These are phyloP conservation scores for Holacanthella duospinosa DNA, from an alignment of 2,888 invertebrate genomes.

Conservation along the genomic window DNA sequence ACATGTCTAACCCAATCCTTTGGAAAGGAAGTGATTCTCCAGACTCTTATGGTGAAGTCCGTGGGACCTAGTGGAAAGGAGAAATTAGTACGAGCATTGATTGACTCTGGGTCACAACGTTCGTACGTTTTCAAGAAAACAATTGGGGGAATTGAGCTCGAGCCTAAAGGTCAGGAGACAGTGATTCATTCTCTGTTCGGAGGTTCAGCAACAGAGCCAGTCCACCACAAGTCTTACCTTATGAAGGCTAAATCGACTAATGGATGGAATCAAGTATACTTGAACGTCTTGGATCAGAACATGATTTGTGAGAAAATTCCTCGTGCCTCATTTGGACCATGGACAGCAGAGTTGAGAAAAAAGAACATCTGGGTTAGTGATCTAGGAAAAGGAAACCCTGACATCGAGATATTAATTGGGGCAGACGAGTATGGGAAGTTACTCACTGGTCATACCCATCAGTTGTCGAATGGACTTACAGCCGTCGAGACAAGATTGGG, in stretches of 20 bases:
- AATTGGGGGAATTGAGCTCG: slow-evolving; percentile 27
- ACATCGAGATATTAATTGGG: slow-evolving; percentile 23
- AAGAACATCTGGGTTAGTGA: background rate
- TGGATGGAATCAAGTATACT: background rate
- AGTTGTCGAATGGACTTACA: slow-evolving; percentile 14
- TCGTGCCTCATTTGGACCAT: background rate
- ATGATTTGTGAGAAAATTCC: background rate
- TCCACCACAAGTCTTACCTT: background rate
- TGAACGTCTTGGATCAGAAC: background rate
- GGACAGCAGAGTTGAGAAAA: background rate
- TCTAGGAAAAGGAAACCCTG: background rate
- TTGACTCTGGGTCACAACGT: slow-evolving; percentile 36
- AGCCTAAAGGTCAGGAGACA: slow-evolving; percentile 17
- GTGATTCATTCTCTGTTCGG: slow-evolving; percentile 35
- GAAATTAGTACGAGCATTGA: slow-evolving; percentile 22
- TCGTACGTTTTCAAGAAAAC: slow-evolving; percentile 31
- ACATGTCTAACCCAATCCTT: background rate
- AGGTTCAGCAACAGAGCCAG: background rate
- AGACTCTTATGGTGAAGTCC: slow-evolving; percentile 31
- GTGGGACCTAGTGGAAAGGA: slow-evolving; percentile 17
- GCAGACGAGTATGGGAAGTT: slow-evolving; percentile 13
- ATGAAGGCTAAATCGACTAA: background rate
- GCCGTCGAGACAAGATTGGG: slow-evolving; percentile 21
- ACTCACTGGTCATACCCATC: slow-evolving; percentile 14
- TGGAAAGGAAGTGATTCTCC: slow-evolving; percentile 14